Evolutionary conservation across 2,797 vertebrate species (phyloP).

Genomic region (Anabas testudineus): DNA sequence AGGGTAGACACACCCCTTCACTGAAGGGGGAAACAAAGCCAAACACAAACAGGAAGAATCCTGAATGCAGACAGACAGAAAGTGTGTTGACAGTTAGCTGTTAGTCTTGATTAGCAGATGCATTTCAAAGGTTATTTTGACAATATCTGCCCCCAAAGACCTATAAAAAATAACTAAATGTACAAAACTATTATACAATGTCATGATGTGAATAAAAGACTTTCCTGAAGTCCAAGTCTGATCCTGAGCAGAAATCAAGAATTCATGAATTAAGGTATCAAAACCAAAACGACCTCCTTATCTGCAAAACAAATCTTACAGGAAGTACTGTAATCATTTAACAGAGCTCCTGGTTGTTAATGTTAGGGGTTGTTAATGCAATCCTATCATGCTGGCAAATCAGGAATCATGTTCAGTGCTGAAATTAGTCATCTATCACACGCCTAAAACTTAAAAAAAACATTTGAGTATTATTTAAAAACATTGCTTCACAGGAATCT

Average conservation of each 20-base stretch:
- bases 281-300: constrained; percentile 28
- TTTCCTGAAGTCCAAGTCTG: background rate
- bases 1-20: constrained; percentile 85
- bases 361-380: background rate
- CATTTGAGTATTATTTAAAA: background rate
- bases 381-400: constrained; percentile 14
- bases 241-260: constrained; percentile 8
- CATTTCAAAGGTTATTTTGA: constrained; percentile 21
- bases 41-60: constrained; percentile 76
- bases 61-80: constrained; percentile 17
- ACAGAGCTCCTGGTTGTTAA: constrained; percentile 24
- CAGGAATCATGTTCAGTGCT: background rate
- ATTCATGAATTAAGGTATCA: constrained; percentile 2
- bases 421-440: background rate
- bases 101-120: constrained; percentile 32
- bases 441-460: background rate
- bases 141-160: background rate
- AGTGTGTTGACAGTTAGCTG: constrained; percentile 21
- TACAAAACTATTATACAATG: background rate
- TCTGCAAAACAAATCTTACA: constrained; percentile 37
- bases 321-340: constrained; percentile 37
- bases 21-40: constrained; percentile 62
- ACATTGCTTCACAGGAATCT: background rate
- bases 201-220: background rate
- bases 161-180: constrained; percentile 4